Evolutionary conservation across 2,888 invertebrate genomes (phyloP).

Genomic region (Agriopis leucophaearia): DNA sequence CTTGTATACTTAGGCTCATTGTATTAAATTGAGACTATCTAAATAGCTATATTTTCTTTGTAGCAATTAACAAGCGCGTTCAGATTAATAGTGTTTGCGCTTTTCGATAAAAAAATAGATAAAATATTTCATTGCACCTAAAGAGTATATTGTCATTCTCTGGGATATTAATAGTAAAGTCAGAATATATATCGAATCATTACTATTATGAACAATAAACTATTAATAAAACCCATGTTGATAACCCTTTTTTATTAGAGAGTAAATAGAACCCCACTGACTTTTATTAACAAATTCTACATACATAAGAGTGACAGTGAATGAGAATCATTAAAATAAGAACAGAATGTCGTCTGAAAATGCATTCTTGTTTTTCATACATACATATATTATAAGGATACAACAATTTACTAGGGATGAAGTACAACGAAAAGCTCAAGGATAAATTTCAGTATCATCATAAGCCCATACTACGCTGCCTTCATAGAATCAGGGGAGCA

Average conservation of each 20-base stretch:
- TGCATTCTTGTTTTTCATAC: too few relatives aligned
- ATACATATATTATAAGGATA: background rate
- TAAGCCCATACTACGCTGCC: conserved; percentile 11
- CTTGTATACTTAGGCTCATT: conserved; percentile 22
- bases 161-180: background rate
- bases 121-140: background rate
- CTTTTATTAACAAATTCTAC: background rate
- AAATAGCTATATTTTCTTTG: conserved; percentile 12
- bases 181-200: background rate
- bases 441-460: background rate
- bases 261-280: conserved; percentile 10
- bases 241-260: conserved; percentile 25
- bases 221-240: conserved; percentile 13
- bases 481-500: conserved; percentile 19
- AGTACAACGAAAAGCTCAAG: background rate
- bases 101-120: background rate
- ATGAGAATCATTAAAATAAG: background rate
- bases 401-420: background rate
- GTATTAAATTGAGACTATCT: conserved; percentile 7
- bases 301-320: background rate
- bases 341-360: background rate
- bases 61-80: background rate
- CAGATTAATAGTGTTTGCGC: background rate
- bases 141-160: background rate
- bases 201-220: background rate